A percentile compares a stretch with the other conserved stretches of the same genome.
Conservation (phyloP, 2,797 vertebrate genomes). For the Siniperca scherzeri region DNA sequence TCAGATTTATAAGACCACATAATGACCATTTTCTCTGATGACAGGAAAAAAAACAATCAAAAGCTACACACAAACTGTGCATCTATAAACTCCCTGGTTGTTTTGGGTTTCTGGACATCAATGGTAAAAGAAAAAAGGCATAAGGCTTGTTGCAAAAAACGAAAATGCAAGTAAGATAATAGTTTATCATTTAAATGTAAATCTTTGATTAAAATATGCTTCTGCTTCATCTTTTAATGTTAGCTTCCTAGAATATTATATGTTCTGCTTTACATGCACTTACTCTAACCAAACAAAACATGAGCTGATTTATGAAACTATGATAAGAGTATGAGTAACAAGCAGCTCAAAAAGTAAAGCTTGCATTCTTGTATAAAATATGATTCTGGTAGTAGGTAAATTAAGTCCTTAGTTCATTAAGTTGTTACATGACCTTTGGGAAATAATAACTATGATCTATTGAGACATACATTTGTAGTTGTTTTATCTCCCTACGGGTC, state of each 20-base stretch:
- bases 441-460: slow-evolving; percentile 6
- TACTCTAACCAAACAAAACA: neutral
- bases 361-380: neutral
- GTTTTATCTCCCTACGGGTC: slow-evolving; percentile 8
- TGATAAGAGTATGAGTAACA: neutral
- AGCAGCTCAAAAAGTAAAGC: neutral
- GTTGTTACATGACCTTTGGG: neutral
- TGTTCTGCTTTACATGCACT: neutral
- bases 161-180: slow-evolving; percentile 37
- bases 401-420: neutral
- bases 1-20: slow-evolving; percentile 1
- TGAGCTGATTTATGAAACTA: neutral
- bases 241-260: neutral
- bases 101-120: slow-evolving; percentile 30
- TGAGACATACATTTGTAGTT: neutral
- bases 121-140: slow-evolving; percentile 24
- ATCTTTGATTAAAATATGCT: slow-evolving; percentile 5
- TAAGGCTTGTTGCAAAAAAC: slow-evolving; percentile 64
- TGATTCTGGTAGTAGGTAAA: neutral
- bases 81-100: slow-evolving; percentile 52
- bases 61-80: neutral
- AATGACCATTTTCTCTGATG: neutral
- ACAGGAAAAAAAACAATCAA: slow-evolving; percentile 10
- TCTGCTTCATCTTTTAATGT: neutral
- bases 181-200: neutral